These are phyloP conservation scores for Phataginus tricuspis DNA, from an alignment of 2,797 vertebrate species.

Conservation along the genomic window DNA sequence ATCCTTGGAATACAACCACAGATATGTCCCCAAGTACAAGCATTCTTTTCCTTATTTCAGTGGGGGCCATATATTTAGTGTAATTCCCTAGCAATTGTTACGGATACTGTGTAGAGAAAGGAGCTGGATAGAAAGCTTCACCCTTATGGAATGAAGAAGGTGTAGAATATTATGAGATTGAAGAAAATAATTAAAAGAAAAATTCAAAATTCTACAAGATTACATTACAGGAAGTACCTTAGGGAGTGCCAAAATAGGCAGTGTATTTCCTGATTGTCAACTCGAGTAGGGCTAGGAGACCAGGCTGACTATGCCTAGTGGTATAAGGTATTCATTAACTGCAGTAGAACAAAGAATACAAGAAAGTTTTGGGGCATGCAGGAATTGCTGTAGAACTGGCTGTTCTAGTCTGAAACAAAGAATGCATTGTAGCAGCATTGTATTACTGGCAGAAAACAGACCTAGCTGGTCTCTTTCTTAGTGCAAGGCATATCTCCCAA, in stretches of 20 bases:
- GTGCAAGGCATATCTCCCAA: conserved; percentile 39
- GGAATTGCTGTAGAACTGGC: conserved; percentile 63
- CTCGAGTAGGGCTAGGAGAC: neutral
- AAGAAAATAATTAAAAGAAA: conserved; percentile 47
- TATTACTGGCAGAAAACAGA: conserved; percentile 64
- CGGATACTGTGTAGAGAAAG: neutral
- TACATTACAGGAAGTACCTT: conserved; percentile 11
- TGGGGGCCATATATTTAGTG: neutral
- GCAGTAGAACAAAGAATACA: conserved; percentile 39
- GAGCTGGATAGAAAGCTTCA: neutral
- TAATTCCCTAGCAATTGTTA: neutral
- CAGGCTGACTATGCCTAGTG: conserved; percentile 10
- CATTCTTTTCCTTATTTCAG: neutral
- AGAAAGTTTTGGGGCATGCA: conserved; percentile 50
- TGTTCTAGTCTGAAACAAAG: conserved; percentile 77
- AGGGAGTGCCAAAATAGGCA: neutral
- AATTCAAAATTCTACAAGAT: conserved; percentile 26
- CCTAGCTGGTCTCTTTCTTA: conserved; percentile 17
- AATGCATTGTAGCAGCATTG: conserved; percentile 60
- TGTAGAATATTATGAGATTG: neutral
- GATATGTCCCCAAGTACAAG: neutral
- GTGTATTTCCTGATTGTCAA: neutral
- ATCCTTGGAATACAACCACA: neutral
- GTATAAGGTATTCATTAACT: conserved; percentile 61
- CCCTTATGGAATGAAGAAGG: neutral